Conservation (phyloP, 2,797 vertebrate genomes). For the Danio kyathit region DNA sequence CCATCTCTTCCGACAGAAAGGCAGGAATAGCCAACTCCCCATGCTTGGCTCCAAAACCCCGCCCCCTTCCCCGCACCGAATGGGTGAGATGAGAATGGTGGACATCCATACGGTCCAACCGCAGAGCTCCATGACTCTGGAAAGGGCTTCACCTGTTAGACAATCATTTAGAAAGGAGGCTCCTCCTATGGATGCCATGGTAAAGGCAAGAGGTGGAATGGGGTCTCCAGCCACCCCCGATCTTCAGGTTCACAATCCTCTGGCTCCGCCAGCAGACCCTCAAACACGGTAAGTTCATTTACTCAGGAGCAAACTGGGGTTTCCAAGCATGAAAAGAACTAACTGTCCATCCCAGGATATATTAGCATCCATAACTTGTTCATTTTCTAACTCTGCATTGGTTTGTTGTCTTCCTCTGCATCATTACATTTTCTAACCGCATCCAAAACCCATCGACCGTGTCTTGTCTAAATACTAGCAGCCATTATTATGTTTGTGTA, state of each 20-base stretch:
- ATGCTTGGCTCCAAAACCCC: slow-evolving; percentile 92
- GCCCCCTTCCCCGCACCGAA: slow-evolving; percentile 90
- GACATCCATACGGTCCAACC: slow-evolving; percentile 85
- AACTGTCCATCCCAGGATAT: slow-evolving; percentile 8
- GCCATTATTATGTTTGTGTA: not conserved
- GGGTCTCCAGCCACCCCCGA: slow-evolving; percentile 81
- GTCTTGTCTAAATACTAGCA: slow-evolving; percentile 27
- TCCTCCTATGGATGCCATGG: slow-evolving; percentile 66
- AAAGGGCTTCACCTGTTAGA: slow-evolving; percentile 90
- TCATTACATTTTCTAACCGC: slow-evolving; percentile 54
- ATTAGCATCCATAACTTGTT: slow-evolving; percentile 10
- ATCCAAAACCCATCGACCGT: slow-evolving; percentile 29
- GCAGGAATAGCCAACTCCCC: slow-evolving; percentile 91
- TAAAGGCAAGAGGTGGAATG: slow-evolving; percentile 80
- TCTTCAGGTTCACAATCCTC: slow-evolving; percentile 72
- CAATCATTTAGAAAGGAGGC: slow-evolving; percentile 93
- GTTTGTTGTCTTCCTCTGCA: slow-evolving; percentile 39
- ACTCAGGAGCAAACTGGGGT: not conserved
- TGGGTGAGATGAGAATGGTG: slow-evolving; percentile 88
- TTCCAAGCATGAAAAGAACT: not conserved
- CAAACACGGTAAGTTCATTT: slow-evolving; percentile 89
- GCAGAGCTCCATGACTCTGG: slow-evolving; percentile 79
- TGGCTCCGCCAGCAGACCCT: slow-evolving; percentile 84
- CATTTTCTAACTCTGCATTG: slow-evolving; percentile 42
- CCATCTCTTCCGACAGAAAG: slow-evolving; percentile 93